phyloP scores from a whole-genome alignment of 1,140 invertebrate genomes.

The Drosophila repleta region DNA sequence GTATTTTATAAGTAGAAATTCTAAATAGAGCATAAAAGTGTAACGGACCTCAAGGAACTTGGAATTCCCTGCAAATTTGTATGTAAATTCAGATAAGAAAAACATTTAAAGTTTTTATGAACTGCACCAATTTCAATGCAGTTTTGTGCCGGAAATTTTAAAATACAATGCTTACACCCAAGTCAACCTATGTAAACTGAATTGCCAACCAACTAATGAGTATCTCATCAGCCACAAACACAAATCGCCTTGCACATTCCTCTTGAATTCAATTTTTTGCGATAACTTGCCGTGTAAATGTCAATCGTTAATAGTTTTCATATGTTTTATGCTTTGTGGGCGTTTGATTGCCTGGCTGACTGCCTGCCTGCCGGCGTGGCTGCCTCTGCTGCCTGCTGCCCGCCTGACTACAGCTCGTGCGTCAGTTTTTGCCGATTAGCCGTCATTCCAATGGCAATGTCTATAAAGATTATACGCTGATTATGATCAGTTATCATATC shows the following conservation, averaged over 20 bases:
- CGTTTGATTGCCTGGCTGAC: conserved; percentile 39
- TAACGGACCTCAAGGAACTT: too few species aligned
- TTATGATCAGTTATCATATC: conserved; percentile 32
- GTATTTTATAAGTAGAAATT: background rate
- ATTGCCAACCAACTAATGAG: background rate
- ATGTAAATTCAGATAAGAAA: too few species aligned
- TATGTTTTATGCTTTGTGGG: conserved; percentile 42
- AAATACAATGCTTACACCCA: background rate
- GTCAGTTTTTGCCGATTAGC: conserved; percentile 44
- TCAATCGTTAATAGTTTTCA: conserved; percentile 31
- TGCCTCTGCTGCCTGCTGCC: too few species aligned
- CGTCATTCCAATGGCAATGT: background rate
- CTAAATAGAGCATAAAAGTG: too few species aligned
- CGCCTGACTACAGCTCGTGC: conserved; percentile 8
- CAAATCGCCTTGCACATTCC: background rate
- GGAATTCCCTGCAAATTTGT: too few species aligned
- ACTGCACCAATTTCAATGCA: too few species aligned
- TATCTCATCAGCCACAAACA: background rate
- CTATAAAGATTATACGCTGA: conserved; percentile 45
- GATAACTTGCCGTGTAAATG: conserved; percentile 9
- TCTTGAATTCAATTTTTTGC: background rate
- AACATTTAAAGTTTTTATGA: too few species aligned
- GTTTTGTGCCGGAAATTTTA: background rate
- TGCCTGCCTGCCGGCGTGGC: conserved; percentile 9
- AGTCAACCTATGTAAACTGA: too few species aligned